Percentiles rank a stretch among this genome's conserved stretches.
Conservation (phyloP, 2,113 vertebrate genomes). For the Calidris pugnax region DNA sequence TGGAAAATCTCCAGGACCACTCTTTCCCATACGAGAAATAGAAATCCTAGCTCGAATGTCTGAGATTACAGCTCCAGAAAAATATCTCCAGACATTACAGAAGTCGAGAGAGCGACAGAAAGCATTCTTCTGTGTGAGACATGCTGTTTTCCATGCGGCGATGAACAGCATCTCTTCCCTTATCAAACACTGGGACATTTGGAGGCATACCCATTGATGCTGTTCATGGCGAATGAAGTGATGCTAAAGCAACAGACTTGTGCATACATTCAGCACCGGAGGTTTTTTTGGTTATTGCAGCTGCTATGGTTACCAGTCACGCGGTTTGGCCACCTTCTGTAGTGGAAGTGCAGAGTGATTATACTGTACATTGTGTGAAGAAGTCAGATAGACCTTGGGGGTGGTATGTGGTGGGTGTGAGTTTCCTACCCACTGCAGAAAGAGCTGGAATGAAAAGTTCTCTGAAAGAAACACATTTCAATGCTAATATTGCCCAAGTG, state of each 20-base stretch:
- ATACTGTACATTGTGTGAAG: slow-evolving; percentile 33
- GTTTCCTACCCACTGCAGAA: slow-evolving; percentile 2
- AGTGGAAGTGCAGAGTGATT: slow-evolving; percentile 41
- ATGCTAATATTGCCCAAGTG: background rate
- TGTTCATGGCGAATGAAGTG: background rate
- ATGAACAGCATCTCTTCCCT: background rate
- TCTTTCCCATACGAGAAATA: slow-evolving; percentile 16
- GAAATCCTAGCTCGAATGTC: background rate
- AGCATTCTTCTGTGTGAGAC: background rate
- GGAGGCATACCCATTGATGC: background rate
- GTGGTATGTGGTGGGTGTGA: slow-evolving; percentile 38
- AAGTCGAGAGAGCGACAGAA: background rate
- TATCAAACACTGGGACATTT: background rate
- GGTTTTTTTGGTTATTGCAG: slow-evolving; percentile 34
- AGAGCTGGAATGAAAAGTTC: slow-evolving; percentile 2
- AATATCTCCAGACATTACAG: background rate
- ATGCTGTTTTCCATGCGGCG: background rate
- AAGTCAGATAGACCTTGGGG: slow-evolving; percentile 29
- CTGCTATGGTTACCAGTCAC: slow-evolving; percentile 74
- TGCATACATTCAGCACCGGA: slow-evolving; percentile 8
- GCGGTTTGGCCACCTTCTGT: slow-evolving; percentile 51
- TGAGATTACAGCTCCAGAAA: slow-evolving; percentile 32
- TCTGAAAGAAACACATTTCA: background rate
- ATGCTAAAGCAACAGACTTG: slow-evolving; percentile 16
- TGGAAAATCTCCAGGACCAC: slow-evolving; percentile 41